These are phyloP conservation scores for Silvanus unidentatus DNA, from an alignment of 2,888 invertebrate species.

Conservation along the genomic window DNA sequence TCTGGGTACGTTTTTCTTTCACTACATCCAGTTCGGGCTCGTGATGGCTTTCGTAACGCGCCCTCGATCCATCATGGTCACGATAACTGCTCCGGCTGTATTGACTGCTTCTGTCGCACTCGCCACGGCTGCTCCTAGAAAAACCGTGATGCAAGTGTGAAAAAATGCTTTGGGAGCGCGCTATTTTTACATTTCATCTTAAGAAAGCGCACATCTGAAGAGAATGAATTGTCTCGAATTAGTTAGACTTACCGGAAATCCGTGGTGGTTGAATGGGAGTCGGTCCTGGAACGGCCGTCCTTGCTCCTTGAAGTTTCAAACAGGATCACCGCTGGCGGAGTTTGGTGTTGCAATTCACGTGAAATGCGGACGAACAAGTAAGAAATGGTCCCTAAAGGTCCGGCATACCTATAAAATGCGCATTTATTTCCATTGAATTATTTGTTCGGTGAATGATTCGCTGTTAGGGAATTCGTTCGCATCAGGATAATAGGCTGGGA, in stretches of 20 bases:
- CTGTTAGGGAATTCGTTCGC: too few species aligned
- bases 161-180: too few species aligned
- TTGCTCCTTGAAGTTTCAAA: slow-evolving; percentile 47
- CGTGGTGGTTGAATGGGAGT: slow-evolving; percentile 38
- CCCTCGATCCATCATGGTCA: slow-evolving; percentile 30
- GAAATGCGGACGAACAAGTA: slow-evolving; percentile 62
- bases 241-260: slow-evolving; percentile 35
- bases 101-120: slow-evolving; percentile 36
- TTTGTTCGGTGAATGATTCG: too few species aligned
- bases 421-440: not conserved
- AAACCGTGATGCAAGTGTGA: too few species aligned
- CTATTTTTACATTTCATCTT: not conserved
- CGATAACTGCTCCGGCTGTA: slow-evolving; percentile 34
- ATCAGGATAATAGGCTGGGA: too few species aligned
- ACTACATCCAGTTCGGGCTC: slow-evolving; percentile 53
- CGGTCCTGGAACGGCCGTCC: slow-evolving; percentile 35
- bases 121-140: slow-evolving; percentile 33
- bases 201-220: not conserved
- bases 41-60: slow-evolving; percentile 50
- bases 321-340: slow-evolving; percentile 52
- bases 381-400: slow-evolving; percentile 55
- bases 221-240: slow-evolving; percentile 1
- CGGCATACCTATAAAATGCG: slow-evolving; percentile 49
- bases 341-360: slow-evolving; percentile 54
- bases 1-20: slow-evolving; percentile 62